A percentile compares a stretch with the other conserved stretches of the same genome.
Evolutionary conservation across 2,113 vertebrate genomes (phyloP).

Genomic region (Gallinago undulata): DNA sequence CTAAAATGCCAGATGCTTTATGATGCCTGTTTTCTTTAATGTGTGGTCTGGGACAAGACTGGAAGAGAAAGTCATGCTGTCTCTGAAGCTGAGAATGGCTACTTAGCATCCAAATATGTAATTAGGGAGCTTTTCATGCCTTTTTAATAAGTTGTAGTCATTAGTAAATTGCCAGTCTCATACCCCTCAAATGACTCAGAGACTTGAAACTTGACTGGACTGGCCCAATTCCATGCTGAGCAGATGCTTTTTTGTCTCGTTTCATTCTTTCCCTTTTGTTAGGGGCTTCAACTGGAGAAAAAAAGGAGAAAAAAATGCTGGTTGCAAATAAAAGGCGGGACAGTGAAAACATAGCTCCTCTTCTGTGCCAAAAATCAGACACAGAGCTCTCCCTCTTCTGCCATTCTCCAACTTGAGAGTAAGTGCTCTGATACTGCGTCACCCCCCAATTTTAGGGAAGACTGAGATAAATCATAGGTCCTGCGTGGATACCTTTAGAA

Average conservation of each 20-base stretch:
- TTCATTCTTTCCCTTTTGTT: constrained; percentile 53
- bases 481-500: neutral
- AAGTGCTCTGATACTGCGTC: neutral
- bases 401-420: neutral
- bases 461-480: neutral
- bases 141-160: constrained; percentile 69
- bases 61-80: constrained; percentile 55
- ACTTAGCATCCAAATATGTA: constrained; percentile 66
- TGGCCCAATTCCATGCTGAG: constrained; percentile 62
- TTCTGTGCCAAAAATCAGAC: constrained; percentile 26
- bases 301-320: neutral
- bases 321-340: constrained; percentile 43
- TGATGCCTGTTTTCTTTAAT: constrained; percentile 38
- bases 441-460: neutral
- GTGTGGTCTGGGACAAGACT: constrained; percentile 50
- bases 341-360: constrained; percentile 39
- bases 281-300: constrained; percentile 47
- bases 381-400: neutral
- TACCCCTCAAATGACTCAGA: constrained; percentile 51
- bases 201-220: constrained; percentile 65
- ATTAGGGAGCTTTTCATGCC: constrained; percentile 64
- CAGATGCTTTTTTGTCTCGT: constrained; percentile 60
- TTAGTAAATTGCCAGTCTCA: constrained; percentile 67
- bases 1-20: neutral
- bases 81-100: constrained; percentile 49